Conservation (phyloP, 2,113 vertebrate species). For the Podarcis raffonei region DNA sequence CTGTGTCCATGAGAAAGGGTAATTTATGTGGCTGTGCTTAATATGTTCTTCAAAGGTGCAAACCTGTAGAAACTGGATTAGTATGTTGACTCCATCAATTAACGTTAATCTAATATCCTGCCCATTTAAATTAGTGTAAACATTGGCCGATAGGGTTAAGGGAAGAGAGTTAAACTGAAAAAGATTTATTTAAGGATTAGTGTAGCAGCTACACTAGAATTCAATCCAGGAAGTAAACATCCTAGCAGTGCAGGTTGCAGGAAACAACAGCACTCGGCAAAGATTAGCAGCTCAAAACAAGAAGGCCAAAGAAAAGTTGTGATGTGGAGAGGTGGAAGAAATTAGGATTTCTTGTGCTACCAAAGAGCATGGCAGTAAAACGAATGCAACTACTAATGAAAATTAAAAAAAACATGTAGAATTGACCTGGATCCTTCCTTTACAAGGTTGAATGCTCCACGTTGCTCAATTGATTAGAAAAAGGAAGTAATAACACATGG, state of each 20-base stretch:
- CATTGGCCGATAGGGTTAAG: constrained; percentile 66
- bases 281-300: constrained; percentile 67
- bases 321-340: constrained; percentile 48
- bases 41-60: constrained; percentile 66
- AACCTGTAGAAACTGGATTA: constrained; percentile 70
- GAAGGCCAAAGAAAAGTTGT: constrained; percentile 52
- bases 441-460: neutral
- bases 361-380: constrained; percentile 51
- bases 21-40: constrained; percentile 56
- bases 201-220: constrained; percentile 72
- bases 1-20: constrained; percentile 28
- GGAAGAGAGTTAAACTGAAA: constrained; percentile 67
- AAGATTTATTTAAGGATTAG: constrained; percentile 78
- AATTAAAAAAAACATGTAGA: neutral
- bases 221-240: constrained; percentile 77
- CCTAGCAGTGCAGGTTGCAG: constrained; percentile 66
- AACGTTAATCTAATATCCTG: constrained; percentile 78
- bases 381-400: constrained; percentile 13
- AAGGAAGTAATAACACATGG: neutral
- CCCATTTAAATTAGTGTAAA: constrained; percentile 75
- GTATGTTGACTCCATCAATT: constrained; percentile 74
- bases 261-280: constrained; percentile 71
- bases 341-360: constrained; percentile 57
- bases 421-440: neutral
- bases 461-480: neutral